Evolutionary conservation across 2,888 invertebrate species (phyloP).

Genomic region (Eugnorisma glareosa): DNA sequence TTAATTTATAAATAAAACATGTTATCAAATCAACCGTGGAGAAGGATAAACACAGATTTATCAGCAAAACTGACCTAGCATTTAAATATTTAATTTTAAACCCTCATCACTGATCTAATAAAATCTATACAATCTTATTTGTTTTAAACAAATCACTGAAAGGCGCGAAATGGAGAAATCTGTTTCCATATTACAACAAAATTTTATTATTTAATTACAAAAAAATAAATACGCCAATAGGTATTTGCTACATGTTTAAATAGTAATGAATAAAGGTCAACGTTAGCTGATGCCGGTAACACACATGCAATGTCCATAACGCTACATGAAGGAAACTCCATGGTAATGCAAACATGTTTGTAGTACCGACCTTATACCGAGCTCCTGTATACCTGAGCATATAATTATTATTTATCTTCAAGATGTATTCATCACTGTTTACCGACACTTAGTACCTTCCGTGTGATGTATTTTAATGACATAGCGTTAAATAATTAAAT

Average conservation of each 20-base stretch:
- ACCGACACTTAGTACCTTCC: constrained; percentile 37
- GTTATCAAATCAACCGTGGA: neutral
- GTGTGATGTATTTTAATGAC: constrained; percentile 50
- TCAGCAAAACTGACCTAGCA: neutral
- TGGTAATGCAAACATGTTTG: constrained; percentile 22
- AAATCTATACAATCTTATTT: neutral
- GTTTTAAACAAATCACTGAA: neutral
- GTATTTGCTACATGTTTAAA: constrained; percentile 22
- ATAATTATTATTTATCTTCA: constrained; percentile 21
- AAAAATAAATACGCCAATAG: neutral
- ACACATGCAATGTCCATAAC: neutral
- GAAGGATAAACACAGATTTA: neutral
- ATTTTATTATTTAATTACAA: too few relatives aligned
- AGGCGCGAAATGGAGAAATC: neutral
- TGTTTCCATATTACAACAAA: neutral
- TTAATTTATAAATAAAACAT: neutral
- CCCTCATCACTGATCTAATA: neutral
- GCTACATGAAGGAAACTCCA: constrained; percentile 1
- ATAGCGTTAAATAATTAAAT: constrained; percentile 40
- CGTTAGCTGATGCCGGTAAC: constrained; percentile 3
- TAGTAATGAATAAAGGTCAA: constrained; percentile 30
- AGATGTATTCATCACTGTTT: constrained; percentile 39
- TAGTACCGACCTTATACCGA: constrained; percentile 5
- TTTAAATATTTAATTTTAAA: neutral
- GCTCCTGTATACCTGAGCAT: constrained; percentile 12